Conservation (phyloP, 1,140 invertebrate genomes). For the Drosophila auraria region DNA sequence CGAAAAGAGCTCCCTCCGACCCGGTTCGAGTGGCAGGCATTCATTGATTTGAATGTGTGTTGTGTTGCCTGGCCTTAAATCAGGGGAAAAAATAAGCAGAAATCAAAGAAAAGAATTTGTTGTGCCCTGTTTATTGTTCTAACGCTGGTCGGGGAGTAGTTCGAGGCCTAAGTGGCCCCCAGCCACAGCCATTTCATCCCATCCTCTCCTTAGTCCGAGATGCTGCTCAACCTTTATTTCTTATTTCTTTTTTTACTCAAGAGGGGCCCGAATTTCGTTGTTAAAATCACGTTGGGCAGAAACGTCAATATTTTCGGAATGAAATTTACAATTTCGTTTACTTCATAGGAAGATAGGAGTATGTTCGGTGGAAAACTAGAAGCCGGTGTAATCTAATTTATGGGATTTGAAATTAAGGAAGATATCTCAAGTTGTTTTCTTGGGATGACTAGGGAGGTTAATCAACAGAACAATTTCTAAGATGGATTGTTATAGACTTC, state of each 20-base stretch:
- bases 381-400: neutral
- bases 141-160: constrained; percentile 45
- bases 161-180: constrained; percentile 32
- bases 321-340: constrained; percentile 16
- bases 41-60: constrained; percentile 70
- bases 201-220: constrained; percentile 10
- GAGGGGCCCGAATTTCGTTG: constrained; percentile 20
- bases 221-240: constrained; percentile 13
- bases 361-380: neutral
- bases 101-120: constrained; percentile 41
- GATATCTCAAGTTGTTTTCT: neutral
- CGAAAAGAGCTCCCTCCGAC: constrained; percentile 45
- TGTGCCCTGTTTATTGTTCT: constrained; percentile 79
- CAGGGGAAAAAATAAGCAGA: constrained; percentile 14
- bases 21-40: constrained; percentile 34
- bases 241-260: constrained; percentile 13
- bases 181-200: neutral
- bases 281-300: constrained; percentile 19
- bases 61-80: constrained; percentile 25
- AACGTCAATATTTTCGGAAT: constrained; percentile 29
- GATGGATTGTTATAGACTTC: neutral
- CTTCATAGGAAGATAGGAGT: neutral
- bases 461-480: neutral
- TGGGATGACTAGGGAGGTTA: neutral
- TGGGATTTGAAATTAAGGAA: neutral